A percentile compares a stretch with the other conserved stretches of the same genome.
Conservation (phyloP, 2,888 invertebrate species). For the Neoaliturus tenellus region DNA sequence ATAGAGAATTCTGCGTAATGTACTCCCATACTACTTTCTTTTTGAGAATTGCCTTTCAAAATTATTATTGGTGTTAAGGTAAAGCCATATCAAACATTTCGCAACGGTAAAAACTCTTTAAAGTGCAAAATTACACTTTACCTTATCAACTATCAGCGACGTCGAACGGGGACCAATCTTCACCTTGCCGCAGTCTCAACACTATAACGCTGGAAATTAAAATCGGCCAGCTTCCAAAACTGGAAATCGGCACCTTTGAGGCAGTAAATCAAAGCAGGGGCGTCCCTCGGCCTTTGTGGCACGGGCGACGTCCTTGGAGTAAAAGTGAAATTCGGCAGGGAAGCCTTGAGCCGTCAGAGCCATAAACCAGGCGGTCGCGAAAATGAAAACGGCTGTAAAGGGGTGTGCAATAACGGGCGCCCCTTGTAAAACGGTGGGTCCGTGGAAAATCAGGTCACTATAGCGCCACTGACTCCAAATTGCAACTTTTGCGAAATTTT, state of each 20-base stretch:
- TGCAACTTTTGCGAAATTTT: neutral
- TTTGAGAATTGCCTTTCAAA: too few species aligned
- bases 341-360: neutral
- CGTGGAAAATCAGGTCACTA: constrained; percentile 39
- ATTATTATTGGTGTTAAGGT: too few species aligned
- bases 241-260: constrained; percentile 27
- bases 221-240: neutral
- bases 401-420: constrained; percentile 25
- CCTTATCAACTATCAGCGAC: too few species aligned
- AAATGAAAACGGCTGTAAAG: constrained; percentile 29
- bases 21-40: too few species aligned
- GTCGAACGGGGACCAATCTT: too few species aligned
- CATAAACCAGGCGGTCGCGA: constrained; percentile 14
- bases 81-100: too few species aligned
- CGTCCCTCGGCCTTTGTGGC: neutral
- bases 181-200: neutral
- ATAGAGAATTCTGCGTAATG: too few species aligned
- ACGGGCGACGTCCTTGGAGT: neutral
- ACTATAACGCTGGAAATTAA: neutral
- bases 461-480: neutral
- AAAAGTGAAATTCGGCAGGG: constrained; percentile 37
- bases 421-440: constrained; percentile 11
- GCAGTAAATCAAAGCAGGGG: neutral
- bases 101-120: too few species aligned
- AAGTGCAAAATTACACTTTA: too few species aligned